Conservation (phyloP, 2,113 vertebrate genomes). For the Tachuris rubrigastra region DNA sequence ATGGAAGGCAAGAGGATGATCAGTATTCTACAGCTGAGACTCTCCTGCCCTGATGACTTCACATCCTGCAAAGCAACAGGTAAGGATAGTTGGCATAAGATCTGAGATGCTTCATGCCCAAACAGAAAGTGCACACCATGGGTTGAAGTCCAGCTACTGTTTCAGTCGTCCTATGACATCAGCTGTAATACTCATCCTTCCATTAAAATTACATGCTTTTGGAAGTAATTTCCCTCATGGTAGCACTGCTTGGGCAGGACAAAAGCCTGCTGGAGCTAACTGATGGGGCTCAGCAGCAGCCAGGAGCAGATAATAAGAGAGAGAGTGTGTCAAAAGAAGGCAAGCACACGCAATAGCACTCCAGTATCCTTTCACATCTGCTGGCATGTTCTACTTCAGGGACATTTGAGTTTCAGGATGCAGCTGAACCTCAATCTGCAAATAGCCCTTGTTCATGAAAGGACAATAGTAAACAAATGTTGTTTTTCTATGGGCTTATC, state of each 20-base stretch:
- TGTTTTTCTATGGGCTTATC: background rate
- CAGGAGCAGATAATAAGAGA: background rate
- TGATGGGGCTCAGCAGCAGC: background rate
- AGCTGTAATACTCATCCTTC: background rate
- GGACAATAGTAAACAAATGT: background rate
- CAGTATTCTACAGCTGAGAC: background rate
- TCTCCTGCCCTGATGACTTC: background rate
- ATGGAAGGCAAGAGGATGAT: background rate
- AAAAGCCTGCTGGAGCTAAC: background rate
- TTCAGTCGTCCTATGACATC: background rate
- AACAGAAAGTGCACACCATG: background rate
- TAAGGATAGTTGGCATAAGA: background rate
- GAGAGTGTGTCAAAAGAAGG: background rate
- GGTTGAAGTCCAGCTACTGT: background rate
- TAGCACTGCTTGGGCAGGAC: background rate
- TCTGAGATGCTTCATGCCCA: background rate
- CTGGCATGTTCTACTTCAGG: background rate
- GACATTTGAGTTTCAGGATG: background rate
- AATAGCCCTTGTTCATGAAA: background rate
- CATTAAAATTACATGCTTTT: background rate
- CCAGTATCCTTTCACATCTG: background rate
- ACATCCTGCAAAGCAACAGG: background rate
- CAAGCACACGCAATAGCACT: background rate
- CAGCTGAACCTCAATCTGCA: background rate
- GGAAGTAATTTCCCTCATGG: background rate